Base-by-base conservation (phyloP, 1,140 invertebrate species). In the Lordiphosa collinella region DNA sequence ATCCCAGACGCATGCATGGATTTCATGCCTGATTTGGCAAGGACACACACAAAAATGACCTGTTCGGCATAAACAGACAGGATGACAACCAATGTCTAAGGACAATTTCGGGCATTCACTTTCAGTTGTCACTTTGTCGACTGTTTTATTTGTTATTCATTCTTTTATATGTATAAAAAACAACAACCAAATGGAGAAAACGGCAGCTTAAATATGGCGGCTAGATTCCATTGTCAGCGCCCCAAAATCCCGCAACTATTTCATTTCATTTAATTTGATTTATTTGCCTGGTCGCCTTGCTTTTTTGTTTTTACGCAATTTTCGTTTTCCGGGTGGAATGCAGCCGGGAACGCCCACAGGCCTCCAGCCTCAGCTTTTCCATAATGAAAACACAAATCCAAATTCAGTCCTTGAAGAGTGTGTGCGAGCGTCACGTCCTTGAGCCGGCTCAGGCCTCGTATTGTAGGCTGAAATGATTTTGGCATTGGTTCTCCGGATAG, bases 241-340 rank as follows among this genome's bases (percentile, higher is more conserved):
- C 62, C 25, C 52, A 16, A 12, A 65, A 76, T 60, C 72, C 78
- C 78, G 60, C 63, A 78, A 84, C 78, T 84, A 84, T 84, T 84
- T 84, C 76, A 63, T 82, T 80, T 80, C 68, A 78, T 84, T 84
- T 73, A 73, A 84, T 84, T 84, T 84, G 76, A 84, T 84, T 84
- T 84, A 84, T 80, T 59, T 67, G 43, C 68, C 69, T 43, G 53
- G 40, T 48, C 46, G 22, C 32, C 64, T 52, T 51, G 53, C 47
- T 65, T 50, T 44, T 63, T 60, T 49, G 13, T 64, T 37, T 54
- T 51, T 50, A 14, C 29, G 32, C 44, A 38, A 32, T 57, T 40
- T 43, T 40, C 52, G 12, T 3, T 44, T 60, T 70, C 34, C 0
- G 32, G 2, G 32, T 32, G 62, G 52, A 70, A 67, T 78, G 46